These are phyloP conservation scores for Scomberomorus guttatus DNA, from an alignment of 2,797 vertebrate species.

Conservation along the genomic window DNA sequence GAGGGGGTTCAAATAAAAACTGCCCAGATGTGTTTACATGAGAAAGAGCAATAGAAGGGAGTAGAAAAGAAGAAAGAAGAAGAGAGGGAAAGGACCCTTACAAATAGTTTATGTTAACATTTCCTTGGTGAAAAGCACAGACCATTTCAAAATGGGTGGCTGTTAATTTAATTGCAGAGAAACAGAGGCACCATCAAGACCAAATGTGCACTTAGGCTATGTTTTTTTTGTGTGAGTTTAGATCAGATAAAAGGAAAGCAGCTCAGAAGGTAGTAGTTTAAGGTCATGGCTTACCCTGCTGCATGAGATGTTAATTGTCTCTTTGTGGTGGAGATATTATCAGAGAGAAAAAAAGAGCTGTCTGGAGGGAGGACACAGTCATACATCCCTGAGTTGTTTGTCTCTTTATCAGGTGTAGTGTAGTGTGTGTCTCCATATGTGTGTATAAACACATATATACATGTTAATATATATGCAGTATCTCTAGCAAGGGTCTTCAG, in stretches of 20 bases:
- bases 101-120: conserved; percentile 25
- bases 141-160: conserved; percentile 18
- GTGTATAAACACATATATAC: background rate
- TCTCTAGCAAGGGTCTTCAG: too few relatives aligned
- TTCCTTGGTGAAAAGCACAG: conserved; percentile 22
- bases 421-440: background rate
- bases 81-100: background rate
- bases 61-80: background rate
- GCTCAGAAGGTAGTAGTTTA: conserved; percentile 42
- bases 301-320: conserved; percentile 58
- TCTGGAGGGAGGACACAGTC: conserved; percentile 37
- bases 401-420: conserved; percentile 14
- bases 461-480: too few relatives aligned
- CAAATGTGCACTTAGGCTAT: conserved; percentile 44
- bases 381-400: conserved; percentile 23
- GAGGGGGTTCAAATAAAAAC: background rate
- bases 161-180: conserved; percentile 29
- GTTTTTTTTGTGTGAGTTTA: conserved; percentile 35
- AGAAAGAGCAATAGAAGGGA: background rate
- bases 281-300: conserved; percentile 46
- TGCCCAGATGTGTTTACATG: background rate
- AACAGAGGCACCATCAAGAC: conserved; percentile 16
- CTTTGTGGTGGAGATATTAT: conserved; percentile 62
- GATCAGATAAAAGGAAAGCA: conserved; percentile 47
- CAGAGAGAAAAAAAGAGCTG: conserved; percentile 49